Evolutionary conservation across 2,888 invertebrate genomes (phyloP), one percentile per base, ranked within the genome.

Genomic region (Drosophila eohydei): DNA sequence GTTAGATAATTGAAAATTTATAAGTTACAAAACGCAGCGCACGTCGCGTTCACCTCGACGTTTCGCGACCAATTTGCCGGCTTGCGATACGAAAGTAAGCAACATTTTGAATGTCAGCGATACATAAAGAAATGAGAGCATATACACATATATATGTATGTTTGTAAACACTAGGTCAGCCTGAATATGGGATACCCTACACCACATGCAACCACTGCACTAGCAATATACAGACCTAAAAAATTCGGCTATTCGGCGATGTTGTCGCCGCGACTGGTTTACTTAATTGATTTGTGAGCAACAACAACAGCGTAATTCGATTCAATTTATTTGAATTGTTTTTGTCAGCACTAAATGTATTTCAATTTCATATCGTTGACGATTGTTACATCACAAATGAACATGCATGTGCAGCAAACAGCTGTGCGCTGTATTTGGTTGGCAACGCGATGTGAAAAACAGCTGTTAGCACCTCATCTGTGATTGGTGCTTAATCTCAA

Each of bases 1-100:
- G 67, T 83, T 76, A 86, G 87, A 81, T 86, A 86, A 84, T 81
- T 75, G 9, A 66, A 69, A 83, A 74, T 73, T 70, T 78, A 80
- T 78, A 71, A 63, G 38, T 67, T 46, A 56, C 51, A 67, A 58
- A 51, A 34, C 52, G 52, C 56, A 34, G 28, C 65, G 52, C 34
- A 44, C 58, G 66, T 71, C 71, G 61, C 30, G 67, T 34, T 65
- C 64, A 36, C 73, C 21, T 67, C 32, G 71, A 67, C 80, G 61
- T 46, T 66, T 63, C 46, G 21, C 68, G 52, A 54, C 51, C 78
- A 66, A 75, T 71, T 78, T 73, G 68, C 83, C 78, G 77, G 81
- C 65, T 74, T 71, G 57, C 48, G 57, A 63, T 57, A 52, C 26
- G 28, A 36, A 57, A 34, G 62, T 52, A 50, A 43, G 59, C 43